A percentile compares a stretch with the other conserved stretches of the same genome.
phyloP scores from a whole-genome alignment of 2,113 vertebrate genomes.

The Turdus rufiventris region DNA sequence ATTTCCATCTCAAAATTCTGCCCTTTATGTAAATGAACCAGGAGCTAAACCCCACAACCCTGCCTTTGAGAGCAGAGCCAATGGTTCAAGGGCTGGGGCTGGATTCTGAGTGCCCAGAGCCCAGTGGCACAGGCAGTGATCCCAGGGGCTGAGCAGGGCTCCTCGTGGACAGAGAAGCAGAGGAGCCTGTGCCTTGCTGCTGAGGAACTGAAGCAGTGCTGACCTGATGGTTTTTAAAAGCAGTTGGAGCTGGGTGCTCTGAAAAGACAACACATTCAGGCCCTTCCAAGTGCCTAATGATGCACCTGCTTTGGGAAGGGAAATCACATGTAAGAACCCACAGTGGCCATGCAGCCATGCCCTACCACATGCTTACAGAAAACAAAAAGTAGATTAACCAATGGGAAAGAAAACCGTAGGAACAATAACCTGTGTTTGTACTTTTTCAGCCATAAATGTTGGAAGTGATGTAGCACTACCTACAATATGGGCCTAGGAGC shows the following conservation, averaged over 20 bases:
- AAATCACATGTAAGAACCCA: neutral
- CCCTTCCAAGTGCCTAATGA: rapidly evolving
- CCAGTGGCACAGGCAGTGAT: rapidly evolving
- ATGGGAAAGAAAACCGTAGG: neutral
- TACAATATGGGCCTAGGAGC: neutral
- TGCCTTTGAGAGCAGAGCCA: neutral
- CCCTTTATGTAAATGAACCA: neutral
- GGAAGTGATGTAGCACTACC: neutral
- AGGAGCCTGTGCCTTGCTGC: rapidly evolving
- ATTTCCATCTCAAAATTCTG: neutral
- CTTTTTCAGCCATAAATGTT: neutral
- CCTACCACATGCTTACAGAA: neutral
- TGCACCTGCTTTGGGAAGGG: neutral
- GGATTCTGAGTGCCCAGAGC: neutral
- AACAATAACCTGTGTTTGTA: neutral
- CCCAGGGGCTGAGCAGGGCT: neutral
- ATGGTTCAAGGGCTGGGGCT: neutral
- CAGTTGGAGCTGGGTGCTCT: neutral
- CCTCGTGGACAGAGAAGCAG: rapidly evolving
- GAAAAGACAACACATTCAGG: neutral
- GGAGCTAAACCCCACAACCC: neutral
- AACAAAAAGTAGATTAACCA: neutral
- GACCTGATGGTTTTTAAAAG: neutral
- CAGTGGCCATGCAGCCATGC: rapidly evolving
- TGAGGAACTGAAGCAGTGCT: neutral